Evolutionary conservation across 2,797 vertebrate species (phyloP).

Genomic region (Coluber constrictor): DNA sequence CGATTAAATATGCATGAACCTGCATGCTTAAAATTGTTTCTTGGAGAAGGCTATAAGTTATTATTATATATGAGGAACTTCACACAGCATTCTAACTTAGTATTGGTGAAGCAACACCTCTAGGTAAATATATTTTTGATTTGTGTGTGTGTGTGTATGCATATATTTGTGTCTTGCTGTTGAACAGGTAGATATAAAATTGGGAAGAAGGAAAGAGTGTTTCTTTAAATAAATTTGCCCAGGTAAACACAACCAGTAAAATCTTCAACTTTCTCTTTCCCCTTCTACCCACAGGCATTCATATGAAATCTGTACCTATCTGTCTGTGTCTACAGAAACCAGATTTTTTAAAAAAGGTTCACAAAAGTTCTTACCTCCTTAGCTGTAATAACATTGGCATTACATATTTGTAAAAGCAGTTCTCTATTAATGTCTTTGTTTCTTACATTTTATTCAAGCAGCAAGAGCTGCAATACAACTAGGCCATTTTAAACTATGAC

Average conservation of each 20-base stretch:
- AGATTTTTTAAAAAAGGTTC: neutral
- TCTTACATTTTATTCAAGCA: neutral
- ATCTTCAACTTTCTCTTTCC: constrained; percentile 37
- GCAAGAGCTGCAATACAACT: neutral
- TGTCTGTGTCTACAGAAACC: constrained; percentile 27
- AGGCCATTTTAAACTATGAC: neutral
- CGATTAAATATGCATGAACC: constrained; percentile 16
- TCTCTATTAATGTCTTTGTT: neutral
- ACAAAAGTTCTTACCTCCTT: neutral
- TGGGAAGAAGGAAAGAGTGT: constrained; percentile 31
- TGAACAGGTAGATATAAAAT: constrained; percentile 54
- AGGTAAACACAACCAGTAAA: constrained; percentile 42
- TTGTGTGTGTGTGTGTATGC: constrained; percentile 39
- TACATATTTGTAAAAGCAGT: neutral
- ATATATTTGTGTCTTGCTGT: constrained; percentile 56
- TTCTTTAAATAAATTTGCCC: constrained; percentile 50
- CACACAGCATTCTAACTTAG: constrained; percentile 56
- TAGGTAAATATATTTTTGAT: constrained; percentile 58
- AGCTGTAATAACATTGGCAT: neutral
- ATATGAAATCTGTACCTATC: constrained; percentile 7
- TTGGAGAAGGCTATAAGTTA: constrained; percentile 49
- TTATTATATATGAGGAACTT: constrained; percentile 57
- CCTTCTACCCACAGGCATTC: neutral
- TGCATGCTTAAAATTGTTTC: constrained; percentile 52
- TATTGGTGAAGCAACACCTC: constrained; percentile 59